Conservation (phyloP, 1,140 invertebrate genomes). For the Druon quercuslanigerum region DNA sequence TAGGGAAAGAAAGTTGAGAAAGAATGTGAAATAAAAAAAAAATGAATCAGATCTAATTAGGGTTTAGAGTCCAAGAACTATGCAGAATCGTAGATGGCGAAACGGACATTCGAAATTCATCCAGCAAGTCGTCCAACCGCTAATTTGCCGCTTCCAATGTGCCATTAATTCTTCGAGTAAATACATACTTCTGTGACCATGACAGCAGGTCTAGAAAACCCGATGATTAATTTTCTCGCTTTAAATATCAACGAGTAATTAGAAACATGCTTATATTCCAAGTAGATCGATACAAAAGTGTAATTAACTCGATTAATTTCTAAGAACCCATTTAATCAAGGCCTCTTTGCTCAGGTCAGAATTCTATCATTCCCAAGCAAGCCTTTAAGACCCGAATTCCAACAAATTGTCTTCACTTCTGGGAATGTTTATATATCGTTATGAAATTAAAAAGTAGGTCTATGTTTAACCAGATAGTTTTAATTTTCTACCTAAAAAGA, state of each 20-base stretch:
- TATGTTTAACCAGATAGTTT: too few relatives aligned
- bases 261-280: constrained; percentile 16
- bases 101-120: background rate
- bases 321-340: background rate
- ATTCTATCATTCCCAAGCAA: background rate
- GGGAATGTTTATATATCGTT: too few relatives aligned
- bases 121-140: background rate
- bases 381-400: too few relatives aligned
- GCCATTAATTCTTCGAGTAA: constrained; percentile 28
- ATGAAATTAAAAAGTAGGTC: too few relatives aligned
- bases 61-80: too few relatives aligned
- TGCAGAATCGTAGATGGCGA: background rate
- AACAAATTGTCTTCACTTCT: too few relatives aligned
- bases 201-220: background rate
- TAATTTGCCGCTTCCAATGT: constrained; percentile 24
- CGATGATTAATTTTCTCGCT: constrained; percentile 26
- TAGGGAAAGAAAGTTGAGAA: too few relatives aligned
- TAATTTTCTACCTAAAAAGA: too few relatives aligned
- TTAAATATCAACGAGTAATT: constrained; percentile 27
- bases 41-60: too few relatives aligned
- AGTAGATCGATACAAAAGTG: background rate
- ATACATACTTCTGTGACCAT: background rate
- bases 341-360: background rate
- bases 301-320: constrained; percentile 26
- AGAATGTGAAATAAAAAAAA: too few relatives aligned